Base-by-base conservation (phyloP, 2,888 invertebrate genomes). In the Pecten maximus region DNA sequence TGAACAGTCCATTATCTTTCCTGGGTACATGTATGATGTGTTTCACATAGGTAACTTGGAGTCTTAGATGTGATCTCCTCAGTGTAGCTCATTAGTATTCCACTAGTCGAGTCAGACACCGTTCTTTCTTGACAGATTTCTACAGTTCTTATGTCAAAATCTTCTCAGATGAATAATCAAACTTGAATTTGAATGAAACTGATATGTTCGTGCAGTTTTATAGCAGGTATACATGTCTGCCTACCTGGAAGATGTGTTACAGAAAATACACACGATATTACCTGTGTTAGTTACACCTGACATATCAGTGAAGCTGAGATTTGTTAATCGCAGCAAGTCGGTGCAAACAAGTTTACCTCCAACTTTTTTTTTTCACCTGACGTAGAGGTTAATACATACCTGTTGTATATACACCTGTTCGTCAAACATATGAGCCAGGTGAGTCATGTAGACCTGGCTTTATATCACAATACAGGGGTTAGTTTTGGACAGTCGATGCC, bases 341-440 rank as follows among this genome's bases (percentile, higher is more conserved):
- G 74, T 74, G 35, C 74, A 74, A 74, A 74, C 74, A 74, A 74
- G 74, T 74, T 74, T 74, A 28, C 35, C 35, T 74, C 10, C 10
- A 74, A 60, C 60, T 60, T 74, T 74, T 74, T 54, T 54, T 74
- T 74, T 74, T 35, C 28, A 74, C 74, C 74, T 74, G 74, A 74
- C 35, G 74, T 74, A 74, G 35, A 74, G 35, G 74, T 74, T 28
- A 74, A 19, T 74, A 74, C 74, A 74, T 74, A 74, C 8, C 35
- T 74, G 74, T 74, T 74, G 74, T 74, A 74, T 74, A 74, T 74
- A 74, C 74, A 74, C 74, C 74, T 74, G 74, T 74, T 74, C 12
- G 35, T 35, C 54, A 54, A n/a, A 54, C 54, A 35, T 74, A 74
- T 74, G 74, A 74, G 28, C 74, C 35, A 74, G 74, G 74, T 74